Conservation (phyloP, 2,888 invertebrate species). For the Folsomia candida region DNA sequence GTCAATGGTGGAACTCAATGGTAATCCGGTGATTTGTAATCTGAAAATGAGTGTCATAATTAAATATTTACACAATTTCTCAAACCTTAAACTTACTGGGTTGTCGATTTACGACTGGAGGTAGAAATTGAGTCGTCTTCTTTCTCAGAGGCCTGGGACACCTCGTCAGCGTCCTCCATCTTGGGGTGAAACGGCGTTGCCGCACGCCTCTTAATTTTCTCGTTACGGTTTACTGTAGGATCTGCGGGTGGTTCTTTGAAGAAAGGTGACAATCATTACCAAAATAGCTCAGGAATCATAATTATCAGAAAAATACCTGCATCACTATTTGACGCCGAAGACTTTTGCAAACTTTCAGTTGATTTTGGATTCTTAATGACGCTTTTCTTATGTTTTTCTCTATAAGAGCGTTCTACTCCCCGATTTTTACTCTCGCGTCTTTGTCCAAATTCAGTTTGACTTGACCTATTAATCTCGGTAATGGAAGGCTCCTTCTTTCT, state of each 20-base stretch:
- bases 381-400: not conserved
- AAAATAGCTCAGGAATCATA: not conserved
- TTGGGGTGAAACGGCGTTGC: not conserved
- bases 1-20: constrained; percentile 21
- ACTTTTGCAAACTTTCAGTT: no score
- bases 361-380: not conserved
- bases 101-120: not conserved
- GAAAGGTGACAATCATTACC: not conserved
- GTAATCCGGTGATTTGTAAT: constrained; percentile 21
- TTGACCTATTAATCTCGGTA: no score
- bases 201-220: not conserved
- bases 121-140: not conserved
- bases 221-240: not conserved
- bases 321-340: not conserved
- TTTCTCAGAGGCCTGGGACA: no score
- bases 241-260: not conserved
- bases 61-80: no score
- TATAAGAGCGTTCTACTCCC: not conserved
- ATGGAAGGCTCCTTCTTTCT: no score
- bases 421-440: not conserved
- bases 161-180: no score
- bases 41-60: no score
- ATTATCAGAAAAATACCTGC: not conserved
- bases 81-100: not conserved
- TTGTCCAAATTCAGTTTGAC: no score